Evolutionary conservation across 2,888 invertebrate species (phyloP).

Genomic region (Coleophora flavipennella): DNA sequence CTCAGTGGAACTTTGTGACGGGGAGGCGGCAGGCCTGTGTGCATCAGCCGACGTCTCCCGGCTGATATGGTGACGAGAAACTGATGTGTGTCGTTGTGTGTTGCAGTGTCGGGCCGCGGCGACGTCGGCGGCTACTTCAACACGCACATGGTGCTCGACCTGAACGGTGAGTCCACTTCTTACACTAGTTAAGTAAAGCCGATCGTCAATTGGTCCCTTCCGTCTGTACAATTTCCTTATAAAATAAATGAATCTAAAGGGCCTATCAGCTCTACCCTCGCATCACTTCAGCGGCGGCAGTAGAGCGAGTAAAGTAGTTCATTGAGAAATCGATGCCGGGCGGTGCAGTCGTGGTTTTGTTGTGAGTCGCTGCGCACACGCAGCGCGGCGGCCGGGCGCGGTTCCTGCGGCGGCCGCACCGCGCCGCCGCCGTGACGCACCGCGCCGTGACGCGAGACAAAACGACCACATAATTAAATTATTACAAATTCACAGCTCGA

Average conservation of each 20-base stretch:
- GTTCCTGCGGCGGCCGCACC: slow-evolving; percentile 8
- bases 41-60: no score
- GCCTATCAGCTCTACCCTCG: no score
- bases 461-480: slow-evolving; percentile 59
- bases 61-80: no score
- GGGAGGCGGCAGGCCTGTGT: no score
- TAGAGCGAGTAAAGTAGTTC: slow-evolving; percentile 8
- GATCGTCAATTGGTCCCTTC: no score
- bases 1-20: no score
- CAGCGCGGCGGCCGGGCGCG: not conserved
- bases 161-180: slow-evolving; percentile 66
- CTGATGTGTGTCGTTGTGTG: slow-evolving; percentile 24
- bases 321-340: not conserved
- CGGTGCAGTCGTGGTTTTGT: slow-evolving; percentile 4
- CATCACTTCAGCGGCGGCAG: not conserved
- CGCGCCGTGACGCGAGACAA: slow-evolving; percentile 34
- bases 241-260: no score
- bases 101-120: slow-evolving; percentile 65
- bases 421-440: not conserved
- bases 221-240: no score
- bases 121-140: slow-evolving; percentile 65
- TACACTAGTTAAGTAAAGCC: no score
- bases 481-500: slow-evolving; percentile 45
- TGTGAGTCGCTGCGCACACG: slow-evolving; percentile 4
- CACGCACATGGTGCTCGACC: slow-evolving; percentile 67